Base-by-base conservation (phyloP, 2,888 invertebrate genomes). In the Torymus tubicola region DNA sequence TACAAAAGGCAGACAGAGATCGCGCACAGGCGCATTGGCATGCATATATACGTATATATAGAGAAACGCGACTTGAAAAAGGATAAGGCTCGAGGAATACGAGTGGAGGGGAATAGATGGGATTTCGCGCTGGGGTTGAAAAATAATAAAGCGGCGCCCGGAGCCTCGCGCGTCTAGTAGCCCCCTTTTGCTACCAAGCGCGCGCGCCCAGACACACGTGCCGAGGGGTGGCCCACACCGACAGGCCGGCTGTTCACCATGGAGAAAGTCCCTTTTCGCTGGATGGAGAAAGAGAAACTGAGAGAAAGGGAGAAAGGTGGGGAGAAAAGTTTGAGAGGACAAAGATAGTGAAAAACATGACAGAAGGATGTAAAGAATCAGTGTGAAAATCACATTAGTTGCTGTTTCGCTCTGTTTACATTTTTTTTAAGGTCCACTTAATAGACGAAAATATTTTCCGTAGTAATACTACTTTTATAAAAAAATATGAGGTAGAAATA, bases 101-200 rank as follows among this genome's bases (percentile, higher is more conserved):
- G 58, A 64, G 61, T n/a, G 65, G 18, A 61, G 63, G 58, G 18
- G 68, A 16, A 60, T 69, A 60, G 69, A 80, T 68, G 71, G 68
- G 67, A 74, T 76, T 80, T 75, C 42, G 58, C 31, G 63, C 21
- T 70, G 61, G 75, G 75, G 80, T 80, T 76, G 76, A 71, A 71
- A 55, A 76, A 80, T 80, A 80, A 75, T 80, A 75, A 80, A 24
- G 50, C 67, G 75, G 65, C 68, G 69, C 75, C 57, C 14, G 52
- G 57, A 18, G 71, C 31, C 21, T 21, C 14, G 24, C 42, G 18
- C 21, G n/a, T 53, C 53, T 24, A 57, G 52, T 16, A 3, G 10
- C 24, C n/a, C 24, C 65, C 21, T 58, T 42, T 52, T 53, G 64
- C 58, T 68, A 64, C 70, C 57, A 58, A 65, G 58, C 50, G 77